Evolutionary conservation across 2,888 invertebrate genomes (phyloP).

Genomic region (Apamea sordens): DNA sequence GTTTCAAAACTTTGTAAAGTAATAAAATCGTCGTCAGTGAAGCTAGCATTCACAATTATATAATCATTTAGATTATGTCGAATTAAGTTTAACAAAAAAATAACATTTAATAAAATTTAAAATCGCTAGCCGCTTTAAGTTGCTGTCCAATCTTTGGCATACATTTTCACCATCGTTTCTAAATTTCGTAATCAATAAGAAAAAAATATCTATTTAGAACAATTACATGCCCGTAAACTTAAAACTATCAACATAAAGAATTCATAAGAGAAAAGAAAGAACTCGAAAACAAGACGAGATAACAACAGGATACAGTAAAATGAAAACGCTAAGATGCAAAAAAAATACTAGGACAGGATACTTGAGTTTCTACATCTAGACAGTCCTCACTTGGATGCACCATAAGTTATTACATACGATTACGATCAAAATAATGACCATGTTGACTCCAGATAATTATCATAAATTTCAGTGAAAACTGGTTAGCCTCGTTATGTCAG

Average conservation of each 20-base stretch:
- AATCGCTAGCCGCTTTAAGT: conserved; percentile 51
- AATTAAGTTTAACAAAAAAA: conserved; percentile 1
- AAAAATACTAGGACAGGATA: conserved; percentile 42
- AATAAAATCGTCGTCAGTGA: neutral
- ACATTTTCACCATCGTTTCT: conserved; percentile 49
- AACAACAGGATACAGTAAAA: conserved; percentile 31
- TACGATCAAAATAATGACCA: conserved; percentile 46
- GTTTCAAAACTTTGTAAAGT: neutral
- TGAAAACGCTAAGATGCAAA: conserved; percentile 16
- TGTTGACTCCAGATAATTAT: conserved; percentile 28
- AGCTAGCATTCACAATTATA: conserved; percentile 12
- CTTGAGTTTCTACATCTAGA: conserved; percentile 12
- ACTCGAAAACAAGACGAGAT: conserved; percentile 54
- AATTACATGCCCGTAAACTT: conserved; percentile 31
- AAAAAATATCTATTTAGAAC: conserved; percentile 9
- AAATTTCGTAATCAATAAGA: conserved; percentile 29
- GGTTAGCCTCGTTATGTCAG: conserved; percentile 51
- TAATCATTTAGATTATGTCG: conserved; percentile 3
- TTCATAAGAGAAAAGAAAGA: conserved; percentile 43
- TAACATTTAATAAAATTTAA: conserved; percentile 1
- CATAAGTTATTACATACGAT: conserved; percentile 26
- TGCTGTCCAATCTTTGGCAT: conserved; percentile 77
- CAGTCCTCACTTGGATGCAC: conserved; percentile 14
- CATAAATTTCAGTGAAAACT: conserved; percentile 52
- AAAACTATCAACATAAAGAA: conserved; percentile 50